These are phyloP conservation scores for Matsumyia berberina DNA, from an alignment of 2,888 invertebrate genomes.

Conservation along the genomic window DNA sequence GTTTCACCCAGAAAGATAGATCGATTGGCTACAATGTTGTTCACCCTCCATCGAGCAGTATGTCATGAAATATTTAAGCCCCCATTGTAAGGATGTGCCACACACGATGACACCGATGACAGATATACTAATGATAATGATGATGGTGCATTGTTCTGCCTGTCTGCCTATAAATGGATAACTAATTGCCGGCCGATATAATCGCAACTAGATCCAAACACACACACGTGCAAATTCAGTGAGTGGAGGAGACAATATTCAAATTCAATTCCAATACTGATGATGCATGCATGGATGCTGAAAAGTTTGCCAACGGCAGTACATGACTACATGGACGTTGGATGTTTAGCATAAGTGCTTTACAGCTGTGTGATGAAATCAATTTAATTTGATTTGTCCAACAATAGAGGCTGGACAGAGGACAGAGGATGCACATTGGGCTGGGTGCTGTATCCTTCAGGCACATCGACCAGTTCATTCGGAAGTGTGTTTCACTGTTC, in stretches of 20 bases:
- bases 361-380: constrained; percentile 1
- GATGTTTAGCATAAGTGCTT: constrained; percentile 10
- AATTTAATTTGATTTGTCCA: constrained; percentile 26
- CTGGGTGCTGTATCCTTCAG: too few relatives aligned
- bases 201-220: not conserved
- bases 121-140: constrained; percentile 57
- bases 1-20: constrained; percentile 7
- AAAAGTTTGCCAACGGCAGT: not conserved
- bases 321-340: constrained; percentile 3
- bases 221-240: not conserved
- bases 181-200: constrained; percentile 51
- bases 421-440: not conserved
- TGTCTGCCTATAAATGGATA: constrained; percentile 59
- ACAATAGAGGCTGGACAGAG: not conserved
- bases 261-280: not conserved
- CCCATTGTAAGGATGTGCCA: constrained; percentile 37
- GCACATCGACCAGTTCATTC: too few relatives aligned
- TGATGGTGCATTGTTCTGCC: constrained; percentile 59
- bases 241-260: not conserved
- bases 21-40: constrained; percentile 53
- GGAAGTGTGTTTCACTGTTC: too few relatives aligned
- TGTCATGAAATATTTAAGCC: constrained; percentile 56
- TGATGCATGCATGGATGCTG: not conserved
- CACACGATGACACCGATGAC: constrained; percentile 57
- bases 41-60: constrained; percentile 38